Evolutionary conservation across 2,888 invertebrate genomes (phyloP).

Genomic region (Vannuccia rotundouncinata): DNA sequence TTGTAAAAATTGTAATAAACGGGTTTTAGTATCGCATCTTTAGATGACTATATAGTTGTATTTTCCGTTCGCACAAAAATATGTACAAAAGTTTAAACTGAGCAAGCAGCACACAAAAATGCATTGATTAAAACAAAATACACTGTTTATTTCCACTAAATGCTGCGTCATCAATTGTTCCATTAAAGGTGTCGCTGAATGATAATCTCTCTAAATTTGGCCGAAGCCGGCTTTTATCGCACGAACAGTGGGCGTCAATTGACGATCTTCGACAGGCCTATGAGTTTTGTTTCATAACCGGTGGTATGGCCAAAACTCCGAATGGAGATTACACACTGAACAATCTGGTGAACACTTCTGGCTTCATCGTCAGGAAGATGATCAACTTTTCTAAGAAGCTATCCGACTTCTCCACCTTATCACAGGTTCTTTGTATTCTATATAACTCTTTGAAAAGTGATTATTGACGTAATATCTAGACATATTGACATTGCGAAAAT

Average conservation of each 20-base stretch:
- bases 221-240: neutral
- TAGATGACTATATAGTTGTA: no score
- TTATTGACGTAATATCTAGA: no score
- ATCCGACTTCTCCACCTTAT: conserved; percentile 63
- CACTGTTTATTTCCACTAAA: no score
- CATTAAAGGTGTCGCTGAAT: conserved; percentile 25
- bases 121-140: no score
- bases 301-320: conserved; percentile 17
- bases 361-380: conserved; percentile 76
- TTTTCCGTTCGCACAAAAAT: no score
- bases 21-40: no score
- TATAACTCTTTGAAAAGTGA: no score
- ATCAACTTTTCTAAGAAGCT: conserved; percentile 63
- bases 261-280: conserved; percentile 29
- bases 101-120: no score
- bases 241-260: conserved; percentile 29
- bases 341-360: conserved; percentile 61
- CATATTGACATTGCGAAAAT: no score
- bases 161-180: no score
- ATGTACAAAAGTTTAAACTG: no score
- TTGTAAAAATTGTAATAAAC: no score
- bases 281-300: conserved; percentile 24
- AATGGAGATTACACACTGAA: conserved; percentile 24
- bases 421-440: conserved; percentile 61
- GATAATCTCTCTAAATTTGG: neutral